phyloP scores from a whole-genome alignment of 2,797 vertebrate genomes.

The Sebastes paucispinis region DNA sequence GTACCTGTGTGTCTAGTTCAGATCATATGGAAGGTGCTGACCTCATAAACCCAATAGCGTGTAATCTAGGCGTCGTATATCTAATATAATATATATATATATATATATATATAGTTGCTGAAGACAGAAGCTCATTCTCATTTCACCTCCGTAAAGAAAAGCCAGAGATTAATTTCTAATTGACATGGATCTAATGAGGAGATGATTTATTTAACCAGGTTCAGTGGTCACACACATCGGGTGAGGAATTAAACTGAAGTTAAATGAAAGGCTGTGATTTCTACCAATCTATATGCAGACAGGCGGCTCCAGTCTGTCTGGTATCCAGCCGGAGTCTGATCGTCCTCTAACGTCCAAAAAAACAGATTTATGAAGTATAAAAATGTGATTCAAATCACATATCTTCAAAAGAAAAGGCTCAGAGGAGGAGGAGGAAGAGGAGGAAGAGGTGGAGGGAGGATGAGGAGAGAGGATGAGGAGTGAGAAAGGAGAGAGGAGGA shows the following conservation, averaged over 20 bases:
- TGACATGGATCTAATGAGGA: not conserved
- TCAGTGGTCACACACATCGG: not conserved
- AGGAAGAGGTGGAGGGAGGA: no score
- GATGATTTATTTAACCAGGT: constrained; percentile 2
- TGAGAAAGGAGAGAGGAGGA: no score
- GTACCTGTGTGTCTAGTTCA: not conserved
- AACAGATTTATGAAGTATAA: not conserved
- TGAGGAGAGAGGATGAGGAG: no score
- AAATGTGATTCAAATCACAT: not conserved
- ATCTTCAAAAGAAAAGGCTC: not conserved
- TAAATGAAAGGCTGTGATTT: not conserved
- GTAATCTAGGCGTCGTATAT: not conserved
- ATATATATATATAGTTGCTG: not conserved
- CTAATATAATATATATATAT: not conserved
- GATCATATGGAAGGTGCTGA: not conserved
- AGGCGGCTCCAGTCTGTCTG: not conserved
- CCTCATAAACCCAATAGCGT: not conserved
- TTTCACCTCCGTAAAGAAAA: not conserved
- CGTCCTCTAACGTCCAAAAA: not conserved
- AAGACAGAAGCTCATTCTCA: not conserved
- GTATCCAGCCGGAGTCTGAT: not conserved
- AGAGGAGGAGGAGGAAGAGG: no score
- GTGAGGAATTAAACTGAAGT: not conserved
- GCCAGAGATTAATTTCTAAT: constrained; percentile 7
- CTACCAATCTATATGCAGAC: not conserved